Conservation (phyloP, 2,113 vertebrate species). For the Aphelocoma coerulescens region DNA sequence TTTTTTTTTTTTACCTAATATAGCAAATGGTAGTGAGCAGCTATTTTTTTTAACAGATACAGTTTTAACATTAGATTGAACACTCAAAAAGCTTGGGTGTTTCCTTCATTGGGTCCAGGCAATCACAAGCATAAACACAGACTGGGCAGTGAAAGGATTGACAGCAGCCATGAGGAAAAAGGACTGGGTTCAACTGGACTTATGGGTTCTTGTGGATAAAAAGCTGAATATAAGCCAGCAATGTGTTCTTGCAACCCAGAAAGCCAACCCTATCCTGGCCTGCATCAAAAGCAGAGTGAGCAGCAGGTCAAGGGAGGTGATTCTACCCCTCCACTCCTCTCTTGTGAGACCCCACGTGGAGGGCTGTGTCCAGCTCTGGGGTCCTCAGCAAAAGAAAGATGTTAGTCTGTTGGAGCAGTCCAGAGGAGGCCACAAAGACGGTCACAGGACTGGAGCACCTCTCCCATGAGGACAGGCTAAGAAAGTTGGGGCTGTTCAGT, state of each 20-base stretch:
- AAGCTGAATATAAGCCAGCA: neutral
- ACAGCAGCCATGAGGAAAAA: neutral
- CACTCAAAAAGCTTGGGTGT: neutral
- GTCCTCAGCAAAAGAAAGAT: neutral
- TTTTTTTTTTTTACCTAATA: neutral
- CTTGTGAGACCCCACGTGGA: neutral
- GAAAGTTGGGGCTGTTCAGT: neutral
- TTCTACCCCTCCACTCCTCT: neutral
- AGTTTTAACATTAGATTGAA: neutral
- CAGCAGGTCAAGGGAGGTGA: neutral
- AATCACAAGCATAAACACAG: neutral
- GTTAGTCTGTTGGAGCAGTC: fast-evolving
- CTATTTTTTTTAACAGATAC: neutral
- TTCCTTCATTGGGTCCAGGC: neutral
- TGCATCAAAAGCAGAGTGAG: neutral
- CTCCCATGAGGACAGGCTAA: neutral
- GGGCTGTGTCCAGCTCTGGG: neutral
- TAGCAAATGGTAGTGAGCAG: neutral
- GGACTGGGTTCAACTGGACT: neutral
- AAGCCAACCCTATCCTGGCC: neutral
- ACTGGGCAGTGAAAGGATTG: neutral
- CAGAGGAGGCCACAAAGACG: neutral
- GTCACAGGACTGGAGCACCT: neutral
- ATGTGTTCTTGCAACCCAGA: neutral
- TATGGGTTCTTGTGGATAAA: neutral